Evolutionary conservation across 2,113 vertebrate genomes (phyloP), one percentile per base, ranked within the genome.

Genomic region (Podilymbus podiceps): DNA sequence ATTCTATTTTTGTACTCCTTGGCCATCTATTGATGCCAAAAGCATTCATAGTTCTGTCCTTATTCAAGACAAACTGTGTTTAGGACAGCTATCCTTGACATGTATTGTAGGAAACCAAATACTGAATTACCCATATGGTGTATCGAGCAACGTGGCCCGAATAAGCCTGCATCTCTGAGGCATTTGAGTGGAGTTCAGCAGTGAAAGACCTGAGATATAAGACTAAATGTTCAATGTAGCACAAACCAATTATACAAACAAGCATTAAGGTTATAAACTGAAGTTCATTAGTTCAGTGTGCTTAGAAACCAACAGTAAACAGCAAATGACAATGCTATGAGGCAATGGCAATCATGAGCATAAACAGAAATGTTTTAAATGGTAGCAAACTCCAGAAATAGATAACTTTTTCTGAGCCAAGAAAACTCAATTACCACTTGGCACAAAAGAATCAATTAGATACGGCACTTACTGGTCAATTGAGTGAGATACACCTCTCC

Each of bases 381-480:
- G 19, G 35, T 50, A 85, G 47, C 59, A 73, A 67, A 72, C 23
- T 89, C 81, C 83, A 89, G 68, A 88, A 93, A 76, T 0, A 88
- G 60, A 30, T 15, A 38, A 20, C 16, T 79, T 93, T 87, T 88
- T 49, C 69, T 49, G 58, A 94, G 75, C 78, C 72, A 86, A 87
- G 73, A 85, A 94, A 97, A 80, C 50, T 94, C 81, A 67, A 66
- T 95, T 93, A 96, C 74, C 55, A 87, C 55, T 87, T 94, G 75
- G 87, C 85, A 90, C 76, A 78, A 93, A 85, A 82, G 53, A 95
- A 92, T 86, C 89, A 94, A 86, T 95, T 94, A 73, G 30, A 49
- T 73, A 69, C 2, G 38, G 80, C 86, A 92, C 62, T 77, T 87
- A 55, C 40, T 85, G 91, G 91, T 69, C 92, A 92, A 6, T 58